Conservation (phyloP, 2,797 vertebrate species). For the Alauda arvensis region DNA sequence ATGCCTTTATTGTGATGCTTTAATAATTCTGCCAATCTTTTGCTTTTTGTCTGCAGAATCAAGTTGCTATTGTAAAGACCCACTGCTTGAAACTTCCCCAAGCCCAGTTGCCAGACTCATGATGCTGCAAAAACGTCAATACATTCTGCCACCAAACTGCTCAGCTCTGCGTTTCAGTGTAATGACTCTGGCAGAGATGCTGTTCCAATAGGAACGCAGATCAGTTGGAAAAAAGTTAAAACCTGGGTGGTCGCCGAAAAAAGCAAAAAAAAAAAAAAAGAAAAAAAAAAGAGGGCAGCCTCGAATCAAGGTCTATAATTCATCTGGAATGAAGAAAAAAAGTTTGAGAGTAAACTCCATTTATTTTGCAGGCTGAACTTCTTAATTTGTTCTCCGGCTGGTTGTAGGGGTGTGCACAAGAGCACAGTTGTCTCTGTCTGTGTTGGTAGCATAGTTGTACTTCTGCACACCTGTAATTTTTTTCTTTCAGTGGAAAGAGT, state of each 20-base stretch:
- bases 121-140: constrained; percentile 67
- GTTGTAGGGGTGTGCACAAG: constrained; percentile 64
- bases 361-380: constrained; percentile 63
- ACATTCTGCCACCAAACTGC: constrained; percentile 65
- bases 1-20: constrained; percentile 41
- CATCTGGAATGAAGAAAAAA: constrained; percentile 65
- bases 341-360: constrained; percentile 50
- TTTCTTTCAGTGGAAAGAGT: constrained; percentile 64
- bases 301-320: constrained; percentile 65
- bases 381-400: constrained; percentile 60
- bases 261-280: constrained; percentile 6
- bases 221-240: constrained; percentile 49
- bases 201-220: constrained; percentile 64
- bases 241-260: too few species aligned
- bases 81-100: constrained; percentile 70
- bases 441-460: constrained; percentile 62
- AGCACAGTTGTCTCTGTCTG: constrained; percentile 65
- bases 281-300: constrained; percentile 58
- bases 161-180: constrained; percentile 67
- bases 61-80: constrained; percentile 75
- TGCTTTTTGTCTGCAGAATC: constrained; percentile 72
- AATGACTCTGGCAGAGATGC: constrained; percentile 69
- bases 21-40: constrained; percentile 67
- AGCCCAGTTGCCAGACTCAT: constrained; percentile 68
- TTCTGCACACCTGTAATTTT: constrained; percentile 65